Evolutionary conservation across 2,113 vertebrate species (phyloP).

Genomic region (Eptesicus fuscus): DNA sequence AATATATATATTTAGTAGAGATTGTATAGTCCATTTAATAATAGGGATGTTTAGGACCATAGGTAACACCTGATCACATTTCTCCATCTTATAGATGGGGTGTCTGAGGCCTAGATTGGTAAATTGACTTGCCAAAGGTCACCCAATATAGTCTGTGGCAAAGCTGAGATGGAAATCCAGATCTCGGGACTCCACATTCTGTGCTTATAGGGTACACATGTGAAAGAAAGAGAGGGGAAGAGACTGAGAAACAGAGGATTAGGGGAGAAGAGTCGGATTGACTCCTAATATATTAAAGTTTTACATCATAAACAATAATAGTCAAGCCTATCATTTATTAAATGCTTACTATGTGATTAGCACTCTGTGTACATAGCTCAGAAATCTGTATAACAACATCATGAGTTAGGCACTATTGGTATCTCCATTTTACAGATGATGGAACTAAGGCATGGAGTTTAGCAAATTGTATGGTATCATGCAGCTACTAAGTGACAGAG

Average conservation of each 20-base stretch:
- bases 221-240: neutral
- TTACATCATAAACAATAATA: neutral
- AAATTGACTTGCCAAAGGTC: neutral
- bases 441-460: neutral
- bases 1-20: too few relatives aligned
- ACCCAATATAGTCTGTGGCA: neutral
- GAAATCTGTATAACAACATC: neutral
- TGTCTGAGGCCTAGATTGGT: neutral
- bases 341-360: neutral
- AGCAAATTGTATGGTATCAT: neutral
- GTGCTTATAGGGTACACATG: neutral
- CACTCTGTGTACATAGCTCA: neutral
- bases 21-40: neutral
- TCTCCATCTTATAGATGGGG: neutral
- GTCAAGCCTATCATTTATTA: neutral
- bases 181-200: neutral
- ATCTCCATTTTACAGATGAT: neutral
- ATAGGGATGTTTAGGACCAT: neutral
- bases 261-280: neutral
- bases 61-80: neutral
- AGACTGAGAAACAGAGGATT: neutral
- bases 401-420: neutral
- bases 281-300: neutral
- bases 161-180: neutral
- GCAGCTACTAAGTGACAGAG: neutral